Evolutionary conservation across 1,140 invertebrate species (phyloP), one percentile per base, ranked within the genome.

Genomic region (Drosophila virilis): DNA sequence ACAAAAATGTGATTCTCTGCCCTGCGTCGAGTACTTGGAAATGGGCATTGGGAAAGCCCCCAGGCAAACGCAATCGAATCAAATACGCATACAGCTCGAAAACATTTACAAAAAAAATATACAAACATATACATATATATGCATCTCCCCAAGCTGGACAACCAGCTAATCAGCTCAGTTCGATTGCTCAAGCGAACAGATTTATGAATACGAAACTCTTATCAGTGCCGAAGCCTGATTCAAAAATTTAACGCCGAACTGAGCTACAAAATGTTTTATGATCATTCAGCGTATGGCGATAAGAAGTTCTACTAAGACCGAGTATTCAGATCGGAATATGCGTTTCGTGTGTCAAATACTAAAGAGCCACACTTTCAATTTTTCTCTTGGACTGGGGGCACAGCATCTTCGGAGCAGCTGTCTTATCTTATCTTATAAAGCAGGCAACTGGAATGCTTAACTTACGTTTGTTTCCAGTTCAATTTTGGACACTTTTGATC

Each of bases 321-420:
- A 12, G 46, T 77, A 77, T 66, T 80, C 59, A 69, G 58, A 60
- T 65, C 37, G 52, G 43, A 71, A 76, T 59, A 82, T 74, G 65
- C 68, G 46, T 37, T 13, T 42, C 38, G 32, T n/a, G 6, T 15
- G n/a, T 38, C 13, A n/a, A 38, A 48, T 40, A 48, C 48, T 58
- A 57, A 58, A 48, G 33, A 52, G 40, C 22, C 38, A 13, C 69
- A 66, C 61, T 72, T 72, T 72, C 52, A 15, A 9, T 57, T 64
- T 64, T 55, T 5, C 4, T 5, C 22, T 28, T 28, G 22, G 22
- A 5, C 22, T 28, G 22, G 22, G 22, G 22, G 22, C 4, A 13
- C 51, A 54, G 55, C 17, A 8, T 22, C 7, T 28, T 13, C 38
- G 48, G 15, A 17, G 59, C 35, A 17, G 10, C 46, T 55, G 13